A percentile compares a stretch with the other conserved stretches of the same genome.
These are phyloP conservation scores for Drosophila neotestacea DNA, from an alignment of 2,888 invertebrate species.

Conservation along the genomic window DNA sequence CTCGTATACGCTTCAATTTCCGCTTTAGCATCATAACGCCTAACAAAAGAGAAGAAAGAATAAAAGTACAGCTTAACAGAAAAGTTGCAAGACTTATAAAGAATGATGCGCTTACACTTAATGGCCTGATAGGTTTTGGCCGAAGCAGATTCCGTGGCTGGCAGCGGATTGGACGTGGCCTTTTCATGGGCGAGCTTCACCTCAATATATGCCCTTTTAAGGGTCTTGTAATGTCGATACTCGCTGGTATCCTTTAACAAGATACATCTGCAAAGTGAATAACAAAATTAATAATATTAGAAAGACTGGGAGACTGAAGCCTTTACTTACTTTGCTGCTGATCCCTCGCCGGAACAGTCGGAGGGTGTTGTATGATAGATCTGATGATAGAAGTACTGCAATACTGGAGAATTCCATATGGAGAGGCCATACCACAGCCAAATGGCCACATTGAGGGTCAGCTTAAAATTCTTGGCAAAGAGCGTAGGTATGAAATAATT, in stretches of 20 bases:
- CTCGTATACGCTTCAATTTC: slow-evolving; percentile 85
- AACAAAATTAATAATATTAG: neutral
- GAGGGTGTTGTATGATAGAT: slow-evolving; percentile 84
- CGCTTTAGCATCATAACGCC: slow-evolving; percentile 85
- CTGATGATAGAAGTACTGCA: slow-evolving; percentile 85
- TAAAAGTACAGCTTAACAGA: neutral
- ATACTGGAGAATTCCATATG: slow-evolving; percentile 85
- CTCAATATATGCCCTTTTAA: slow-evolving; percentile 84
- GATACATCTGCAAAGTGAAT: slow-evolving; percentile 77
- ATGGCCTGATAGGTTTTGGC: slow-evolving; percentile 85
- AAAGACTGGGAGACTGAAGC: neutral
- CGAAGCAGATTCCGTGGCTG: slow-evolving; percentile 77
- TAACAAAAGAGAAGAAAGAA: slow-evolving; percentile 32
- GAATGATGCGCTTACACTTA: slow-evolving; percentile 76
- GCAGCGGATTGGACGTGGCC: slow-evolving; percentile 66
- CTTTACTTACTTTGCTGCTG: slow-evolving; percentile 81
- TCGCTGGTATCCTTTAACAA: slow-evolving; percentile 84
- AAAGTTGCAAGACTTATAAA: neutral
- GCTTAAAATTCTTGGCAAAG: slow-evolving; percentile 84
- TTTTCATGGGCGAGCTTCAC: slow-evolving; percentile 84
- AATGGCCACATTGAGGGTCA: slow-evolving; percentile 82
- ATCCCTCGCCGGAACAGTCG: slow-evolving; percentile 85
- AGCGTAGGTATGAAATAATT: slow-evolving; percentile 85
- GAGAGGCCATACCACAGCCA: slow-evolving; percentile 85
- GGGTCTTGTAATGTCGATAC: slow-evolving; percentile 83